Conservation (phyloP, 2,113 vertebrate genomes). For the Eubucco bourcierii region DNA sequence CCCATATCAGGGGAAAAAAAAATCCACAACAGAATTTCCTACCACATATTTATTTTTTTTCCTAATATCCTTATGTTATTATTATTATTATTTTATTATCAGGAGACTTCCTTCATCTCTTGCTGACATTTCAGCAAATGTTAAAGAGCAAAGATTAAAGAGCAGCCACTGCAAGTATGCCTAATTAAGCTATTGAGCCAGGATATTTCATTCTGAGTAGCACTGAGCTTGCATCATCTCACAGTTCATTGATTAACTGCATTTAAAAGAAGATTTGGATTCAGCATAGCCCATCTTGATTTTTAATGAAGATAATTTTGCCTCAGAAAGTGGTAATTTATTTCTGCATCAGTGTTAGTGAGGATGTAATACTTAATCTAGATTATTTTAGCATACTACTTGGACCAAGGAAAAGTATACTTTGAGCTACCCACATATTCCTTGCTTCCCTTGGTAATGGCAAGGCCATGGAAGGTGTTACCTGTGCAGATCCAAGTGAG, state of each 20-base stretch:
- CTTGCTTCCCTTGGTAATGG: neutral
- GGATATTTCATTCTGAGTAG: neutral
- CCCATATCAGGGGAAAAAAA: neutral
- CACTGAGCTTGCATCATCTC: constrained; percentile 24
- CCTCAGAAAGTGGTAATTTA: neutral
- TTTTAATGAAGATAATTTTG: neutral
- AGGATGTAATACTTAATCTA: neutral
- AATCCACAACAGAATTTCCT: neutral
- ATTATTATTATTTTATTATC: neutral
- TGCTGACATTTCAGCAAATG: constrained; percentile 4
- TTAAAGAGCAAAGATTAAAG: neutral
- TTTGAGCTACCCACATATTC: neutral
- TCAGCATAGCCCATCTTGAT: neutral
- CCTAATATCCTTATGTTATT: neutral
- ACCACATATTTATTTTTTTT: neutral
- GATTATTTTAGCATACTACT: neutral
- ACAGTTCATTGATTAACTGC: neutral
- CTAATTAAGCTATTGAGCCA: constrained; percentile 17
- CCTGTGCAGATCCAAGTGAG: neutral
- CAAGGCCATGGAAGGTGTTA: neutral
- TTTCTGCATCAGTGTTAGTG: neutral
- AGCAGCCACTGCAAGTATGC: neutral
- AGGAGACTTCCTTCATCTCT: neutral
- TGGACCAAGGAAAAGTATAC: neutral
- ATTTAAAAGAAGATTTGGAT: neutral